Base-by-base conservation (phyloP, 37 sponge, comb jelly and placozoan genomes). In the Crambe crambe region DNA sequence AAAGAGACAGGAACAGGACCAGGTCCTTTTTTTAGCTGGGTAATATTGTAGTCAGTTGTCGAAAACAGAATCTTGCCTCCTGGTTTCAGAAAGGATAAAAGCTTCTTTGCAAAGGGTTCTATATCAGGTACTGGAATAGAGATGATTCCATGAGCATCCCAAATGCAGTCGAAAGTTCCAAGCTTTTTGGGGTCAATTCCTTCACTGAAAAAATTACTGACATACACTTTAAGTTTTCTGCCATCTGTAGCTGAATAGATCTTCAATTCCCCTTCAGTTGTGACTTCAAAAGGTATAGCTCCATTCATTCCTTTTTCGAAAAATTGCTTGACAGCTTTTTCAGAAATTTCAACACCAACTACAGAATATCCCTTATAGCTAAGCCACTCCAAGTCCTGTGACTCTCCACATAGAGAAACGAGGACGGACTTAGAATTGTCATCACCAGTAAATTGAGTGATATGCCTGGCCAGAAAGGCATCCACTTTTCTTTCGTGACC, bases 151-250 rank as follows among this genome's bases (percentile, higher is more conserved):
- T 78, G 65, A 30, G 20, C 27, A 41, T 78, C 78, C 78, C 78
- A 78, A 31, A 78, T 43, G 36, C 27, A 34, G 42, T 78, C 78
- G 64, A 78, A 78, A 2, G 51, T 41, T 59, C 78, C 78, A 1
- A 42, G 40, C 15, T 27, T 21, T 20, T 43, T 51, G 42, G 66
- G 78, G 26, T 12, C 29, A 1, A 73, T n/a, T 72, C 5, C 29
- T 18, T 30, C 51, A 64, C 22, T 38, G 21, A 64, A 65, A 30
- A 78, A 78, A 42, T 78, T 38, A 66, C 78, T 66, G 21, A 64
- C 78, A 31, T 78, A 78, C 31, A 78, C 47, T 26, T 42, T 66
- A 26, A 78, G 30, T 6, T 64, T 39, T 26, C 26, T 63, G 34
- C 56, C 47, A 41, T 78, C 51, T 2, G 78, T 66, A 27, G 78